Percentiles rank a stretch among this genome's conserved stretches.
phyloP scores from a whole-genome alignment of 1,140 invertebrate genomes.

The Pteromalus puparum region DNA sequence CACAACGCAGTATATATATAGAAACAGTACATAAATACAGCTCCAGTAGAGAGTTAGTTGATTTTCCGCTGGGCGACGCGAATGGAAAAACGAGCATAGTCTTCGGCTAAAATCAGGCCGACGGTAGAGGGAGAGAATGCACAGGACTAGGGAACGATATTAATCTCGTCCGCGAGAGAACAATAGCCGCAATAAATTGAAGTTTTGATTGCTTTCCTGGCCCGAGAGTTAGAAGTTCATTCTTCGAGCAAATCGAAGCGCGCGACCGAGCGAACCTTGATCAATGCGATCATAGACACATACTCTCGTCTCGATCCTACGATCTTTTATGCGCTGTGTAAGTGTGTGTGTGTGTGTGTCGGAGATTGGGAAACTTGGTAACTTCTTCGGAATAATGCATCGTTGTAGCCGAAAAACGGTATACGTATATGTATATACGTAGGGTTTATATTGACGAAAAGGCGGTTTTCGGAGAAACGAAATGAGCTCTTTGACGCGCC shows the following conservation, averaged over 20 bases:
- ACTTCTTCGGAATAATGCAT: no score
- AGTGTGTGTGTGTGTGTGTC: no score
- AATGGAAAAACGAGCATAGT: not conserved
- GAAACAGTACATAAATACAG: no score
- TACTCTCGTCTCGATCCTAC: no score
- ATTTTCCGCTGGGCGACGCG: not conserved
- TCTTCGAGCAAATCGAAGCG: conserved; percentile 6
- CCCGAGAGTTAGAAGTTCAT: not conserved
- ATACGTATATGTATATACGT: no score
- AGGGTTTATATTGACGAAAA: no score
- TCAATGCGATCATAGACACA: not conserved
- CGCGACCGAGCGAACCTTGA: not conserved
- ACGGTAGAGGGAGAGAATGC: not conserved
- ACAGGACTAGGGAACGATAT: not conserved
- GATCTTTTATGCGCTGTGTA: no score
- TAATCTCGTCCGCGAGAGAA: conserved; percentile 50
- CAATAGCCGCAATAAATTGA: conserved; percentile 55
- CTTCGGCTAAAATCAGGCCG: not conserved
- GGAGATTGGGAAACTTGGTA: no score
- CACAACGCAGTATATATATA: no score
- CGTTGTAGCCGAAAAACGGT: no score
- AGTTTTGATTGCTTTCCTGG: conserved; percentile 56
- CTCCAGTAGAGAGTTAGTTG: no score
- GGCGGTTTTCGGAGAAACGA: not conserved
- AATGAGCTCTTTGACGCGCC: not conserved